phyloP scores from a whole-genome alignment of 2,888 invertebrate genomes.

The Nomada fabriciana region DNA sequence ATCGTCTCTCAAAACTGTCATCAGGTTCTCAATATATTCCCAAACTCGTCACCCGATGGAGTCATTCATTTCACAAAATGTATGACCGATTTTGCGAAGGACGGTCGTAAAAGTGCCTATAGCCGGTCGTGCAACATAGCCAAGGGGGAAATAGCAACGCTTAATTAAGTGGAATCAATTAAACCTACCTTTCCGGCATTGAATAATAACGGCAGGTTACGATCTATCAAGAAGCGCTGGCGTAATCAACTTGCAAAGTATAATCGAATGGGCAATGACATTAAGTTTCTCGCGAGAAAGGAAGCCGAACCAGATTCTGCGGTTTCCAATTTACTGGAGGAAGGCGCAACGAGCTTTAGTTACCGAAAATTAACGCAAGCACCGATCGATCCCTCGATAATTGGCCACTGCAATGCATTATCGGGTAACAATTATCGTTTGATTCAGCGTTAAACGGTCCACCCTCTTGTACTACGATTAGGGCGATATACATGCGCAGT shows the following conservation, averaged over 20 bases:
- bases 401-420: not conserved
- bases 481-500: not conserved
- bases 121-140: not conserved
- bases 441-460: not conserved
- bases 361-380: slow-evolving; percentile 32
- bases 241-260: slow-evolving; percentile 54
- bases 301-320: slow-evolving; percentile 51
- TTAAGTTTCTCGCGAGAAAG: slow-evolving; percentile 39
- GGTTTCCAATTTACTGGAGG: slow-evolving; percentile 56
- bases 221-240: slow-evolving; percentile 19
- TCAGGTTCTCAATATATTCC: no score
- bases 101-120: slow-evolving; percentile 5
- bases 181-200: slow-evolving; percentile 2
- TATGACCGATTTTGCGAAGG: not conserved
- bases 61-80: no score
- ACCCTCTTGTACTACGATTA: not conserved
- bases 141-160: slow-evolving; percentile 12
- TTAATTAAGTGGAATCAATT: slow-evolving; percentile 55
- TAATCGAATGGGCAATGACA: slow-evolving; percentile 47
- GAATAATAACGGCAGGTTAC: slow-evolving; percentile 25
- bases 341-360: not conserved
- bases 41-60: no score
- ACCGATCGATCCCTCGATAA: slow-evolving; percentile 24
- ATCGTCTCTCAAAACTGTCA: not conserved
- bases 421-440: not conserved